phyloP scores from a whole-genome alignment of 2,113 vertebrate species.

The Melierax canorus region DNA sequence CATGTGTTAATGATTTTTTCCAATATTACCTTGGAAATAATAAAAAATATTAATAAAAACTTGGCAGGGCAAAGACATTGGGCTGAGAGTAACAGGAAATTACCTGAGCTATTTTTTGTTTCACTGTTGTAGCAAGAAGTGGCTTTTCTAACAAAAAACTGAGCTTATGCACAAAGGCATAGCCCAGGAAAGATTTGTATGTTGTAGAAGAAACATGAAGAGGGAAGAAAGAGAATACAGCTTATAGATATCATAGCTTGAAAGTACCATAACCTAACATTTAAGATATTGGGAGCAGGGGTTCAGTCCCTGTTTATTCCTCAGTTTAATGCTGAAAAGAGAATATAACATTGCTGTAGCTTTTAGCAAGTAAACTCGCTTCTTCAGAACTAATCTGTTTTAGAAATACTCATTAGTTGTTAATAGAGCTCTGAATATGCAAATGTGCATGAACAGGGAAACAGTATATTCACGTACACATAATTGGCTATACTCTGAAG shows the following conservation, averaged over 20 bases:
- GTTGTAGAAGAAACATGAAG: not conserved
- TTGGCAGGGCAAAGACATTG: not conserved
- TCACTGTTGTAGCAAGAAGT: not conserved
- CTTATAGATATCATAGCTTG: not conserved
- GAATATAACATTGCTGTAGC: not conserved
- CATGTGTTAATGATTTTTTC: not conserved
- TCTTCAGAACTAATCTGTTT: not conserved
- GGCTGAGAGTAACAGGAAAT: not conserved
- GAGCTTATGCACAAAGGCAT: not conserved
- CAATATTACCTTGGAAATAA: not conserved
- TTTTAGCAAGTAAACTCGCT: not conserved
- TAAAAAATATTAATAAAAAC: not conserved
- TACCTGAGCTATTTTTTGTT: not conserved
- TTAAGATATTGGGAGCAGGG: not conserved
- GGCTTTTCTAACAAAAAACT: not conserved
- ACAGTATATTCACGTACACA: not conserved
- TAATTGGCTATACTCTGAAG: not conserved
- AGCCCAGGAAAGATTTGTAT: not conserved
- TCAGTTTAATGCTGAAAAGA: not conserved
- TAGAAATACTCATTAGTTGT: not conserved
- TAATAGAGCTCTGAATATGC: not conserved
- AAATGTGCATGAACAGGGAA: not conserved
- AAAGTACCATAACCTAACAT: not conserved
- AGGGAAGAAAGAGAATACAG: not conserved
- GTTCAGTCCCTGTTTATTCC: not conserved